Evolutionary conservation across 2,113 vertebrate genomes (phyloP), one percentile per base, ranked within the genome.

Genomic region (Hippocampus mohnikei): DNA sequence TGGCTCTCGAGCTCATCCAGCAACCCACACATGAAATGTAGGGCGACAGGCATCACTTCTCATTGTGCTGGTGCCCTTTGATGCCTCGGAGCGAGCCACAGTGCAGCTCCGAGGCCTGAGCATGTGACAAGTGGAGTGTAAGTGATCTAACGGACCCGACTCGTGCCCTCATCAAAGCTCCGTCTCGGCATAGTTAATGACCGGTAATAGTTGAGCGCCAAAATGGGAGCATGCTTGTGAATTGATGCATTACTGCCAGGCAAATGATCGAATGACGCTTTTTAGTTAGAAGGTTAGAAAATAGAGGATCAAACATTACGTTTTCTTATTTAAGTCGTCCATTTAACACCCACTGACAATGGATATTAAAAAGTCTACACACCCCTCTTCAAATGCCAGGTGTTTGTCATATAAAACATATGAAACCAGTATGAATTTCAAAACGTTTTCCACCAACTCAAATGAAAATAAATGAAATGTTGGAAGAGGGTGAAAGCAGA

Each of bases 41-140:
- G 67, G 71, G 42, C 37, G 85, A 89, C 79, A 83, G 71, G 72
- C 75, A 84, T 93, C 90, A 84, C 85, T 87, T 91, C 75, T 55
- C 69, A 74, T 84, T 84, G 66, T 63, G 63, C 79, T 83, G 53
- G 42, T 74, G 74, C 72, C 33, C 41, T 79, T 64, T 83, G 84
- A 89, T 69, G 82, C 81, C 58, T 56, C 62, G 71, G 69, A 80
- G 68, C 11, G 53, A 86, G 83, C 48, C 62, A 0, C 79, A 63
- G 80, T 65, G 40, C 68, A 87, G 50, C 73, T 74, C 82, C 48
- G 74, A 80, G 81, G 53, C 72, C 73, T 63, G 72, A 83, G 78
- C 73, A 13, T 59, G 70, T 18, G 64, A 65, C 73, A 78, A 86
- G 80, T 84, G 68, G 33, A 84, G 84, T 85, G 84, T 85, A 87